phyloP scores from a whole-genome alignment of 1,140 invertebrate genomes.

The Lamellibrachia luymesi region DNA sequence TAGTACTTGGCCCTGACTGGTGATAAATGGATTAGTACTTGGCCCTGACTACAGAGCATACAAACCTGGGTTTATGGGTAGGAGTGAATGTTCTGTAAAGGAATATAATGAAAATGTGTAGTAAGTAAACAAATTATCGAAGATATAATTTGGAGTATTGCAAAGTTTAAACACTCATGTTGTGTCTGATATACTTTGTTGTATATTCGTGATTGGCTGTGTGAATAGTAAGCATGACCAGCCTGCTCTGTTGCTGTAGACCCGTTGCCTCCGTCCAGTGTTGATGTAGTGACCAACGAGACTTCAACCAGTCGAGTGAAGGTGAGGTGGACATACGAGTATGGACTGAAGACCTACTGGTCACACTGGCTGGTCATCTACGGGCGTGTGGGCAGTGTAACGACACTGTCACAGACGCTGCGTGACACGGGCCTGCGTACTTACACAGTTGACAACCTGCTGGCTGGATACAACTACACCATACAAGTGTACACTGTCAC shows the following conservation, averaged over 20 bases:
- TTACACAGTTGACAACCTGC: background rate
- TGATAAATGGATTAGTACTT: no score
- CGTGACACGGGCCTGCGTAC: background rate
- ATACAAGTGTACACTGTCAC: background rate
- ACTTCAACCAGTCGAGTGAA: background rate
- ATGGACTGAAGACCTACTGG: background rate
- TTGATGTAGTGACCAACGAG: background rate
- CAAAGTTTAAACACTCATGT: no score
- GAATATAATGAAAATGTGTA: no score
- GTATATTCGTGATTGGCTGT: no score
- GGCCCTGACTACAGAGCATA: no score
- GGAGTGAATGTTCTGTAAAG: no score
- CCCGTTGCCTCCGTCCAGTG: background rate
- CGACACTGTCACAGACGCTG: background rate
- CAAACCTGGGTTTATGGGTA: no score
- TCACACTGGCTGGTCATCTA: background rate
- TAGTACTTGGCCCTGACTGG: no score
- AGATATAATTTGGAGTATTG: no score
- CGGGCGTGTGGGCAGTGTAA: background rate
- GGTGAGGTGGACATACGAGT: background rate
- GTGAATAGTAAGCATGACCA: no score
- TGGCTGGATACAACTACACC: background rate
- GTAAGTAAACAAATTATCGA: no score
- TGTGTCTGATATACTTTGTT: no score
- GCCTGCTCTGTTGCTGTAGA: background rate